A percentile compares a stretch with the other conserved stretches of the same genome.
Conservation (phyloP, 2,888 invertebrate species). For the Ochropacha duplaris region DNA sequence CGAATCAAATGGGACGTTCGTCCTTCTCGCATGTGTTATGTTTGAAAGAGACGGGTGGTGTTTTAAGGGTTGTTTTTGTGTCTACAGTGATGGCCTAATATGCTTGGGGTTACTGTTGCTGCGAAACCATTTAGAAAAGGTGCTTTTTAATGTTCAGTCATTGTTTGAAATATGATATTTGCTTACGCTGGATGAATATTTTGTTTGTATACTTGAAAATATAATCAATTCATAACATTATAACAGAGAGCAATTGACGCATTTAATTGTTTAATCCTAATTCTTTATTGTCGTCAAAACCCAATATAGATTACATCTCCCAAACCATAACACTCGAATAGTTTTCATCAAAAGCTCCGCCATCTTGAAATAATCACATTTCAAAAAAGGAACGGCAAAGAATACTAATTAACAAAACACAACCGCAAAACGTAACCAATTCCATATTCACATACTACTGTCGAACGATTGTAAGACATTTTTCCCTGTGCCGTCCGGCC, state of each 20-base stretch:
- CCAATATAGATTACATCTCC: neutral
- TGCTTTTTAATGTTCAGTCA: conserved; percentile 4
- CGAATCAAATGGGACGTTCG: conserved; percentile 45
- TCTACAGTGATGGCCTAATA: conserved; percentile 1
- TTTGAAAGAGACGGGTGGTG: conserved; percentile 38
- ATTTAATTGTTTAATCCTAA: too few species aligned
- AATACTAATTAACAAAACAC: conserved; percentile 25
- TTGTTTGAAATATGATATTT: conserved; percentile 1
- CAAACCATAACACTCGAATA: neutral
- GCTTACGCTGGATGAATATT: neutral
- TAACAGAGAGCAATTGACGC: too few species aligned
- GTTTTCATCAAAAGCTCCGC: neutral
- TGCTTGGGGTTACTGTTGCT: neutral
- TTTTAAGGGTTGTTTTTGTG: conserved; percentile 30
- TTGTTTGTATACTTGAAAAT: neutral
- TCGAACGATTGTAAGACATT: conserved; percentile 78
- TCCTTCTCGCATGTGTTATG: conserved; percentile 38
- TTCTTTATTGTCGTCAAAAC: too few species aligned
- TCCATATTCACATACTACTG: conserved; percentile 46
- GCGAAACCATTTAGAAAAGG: conserved; percentile 1
- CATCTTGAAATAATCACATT: neutral
- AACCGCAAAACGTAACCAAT: conserved; percentile 7
- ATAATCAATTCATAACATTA: neutral
- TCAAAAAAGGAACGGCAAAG: conserved; percentile 11
- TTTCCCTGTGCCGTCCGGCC: conserved; percentile 64